Base-by-base conservation (phyloP, 2,797 vertebrate genomes). In the Sebastes reedi region DNA sequence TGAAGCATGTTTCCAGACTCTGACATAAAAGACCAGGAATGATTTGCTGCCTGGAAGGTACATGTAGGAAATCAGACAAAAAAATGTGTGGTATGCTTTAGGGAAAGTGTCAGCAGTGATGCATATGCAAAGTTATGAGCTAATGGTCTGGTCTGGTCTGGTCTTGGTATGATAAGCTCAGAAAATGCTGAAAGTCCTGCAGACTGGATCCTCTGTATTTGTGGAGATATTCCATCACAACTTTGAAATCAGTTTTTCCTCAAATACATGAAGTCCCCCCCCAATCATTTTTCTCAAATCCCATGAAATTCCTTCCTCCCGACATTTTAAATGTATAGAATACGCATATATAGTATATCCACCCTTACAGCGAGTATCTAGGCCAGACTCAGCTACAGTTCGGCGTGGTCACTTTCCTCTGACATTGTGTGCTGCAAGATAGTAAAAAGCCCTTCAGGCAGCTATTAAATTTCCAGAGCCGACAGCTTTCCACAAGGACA, bases 401-500 rank as follows among this genome's bases (percentile, higher is more conserved):
- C 32, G n/a, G 52, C 59, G 55, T 30, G 50, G 81, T 83, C 79
- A 87, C 67, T 84, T 80, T 82, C 66, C 24, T 75, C 56, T 71
- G 71, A 84, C 67, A 46, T 67, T 83, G 77, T 78, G 67, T 39
- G 39, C 75, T 61, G 42, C 9, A 70, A 54, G 81, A 62, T 46
- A 14, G 67, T 73, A 66, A 79, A 84, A 82, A 24, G 8, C 64
- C 78, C 66, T 61, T 68, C 36, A 36, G 87, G 78, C 89, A 36
- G 78, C 76, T 72, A 56, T 83, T 84, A 76, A 0, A 75, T 79
- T 71, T 85, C 76, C 71, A 73, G 62, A 69, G 75, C 67, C 30
- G 55, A 50, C 30, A 67, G 69, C 56, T 86, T 80, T 68, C 66
- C 65, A 67, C 71, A 77, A 80, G 82, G 84, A 52, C 72, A 77